Evolutionary conservation across 2,113 vertebrate species (phyloP).

Genomic region (Elephas maximus): DNA sequence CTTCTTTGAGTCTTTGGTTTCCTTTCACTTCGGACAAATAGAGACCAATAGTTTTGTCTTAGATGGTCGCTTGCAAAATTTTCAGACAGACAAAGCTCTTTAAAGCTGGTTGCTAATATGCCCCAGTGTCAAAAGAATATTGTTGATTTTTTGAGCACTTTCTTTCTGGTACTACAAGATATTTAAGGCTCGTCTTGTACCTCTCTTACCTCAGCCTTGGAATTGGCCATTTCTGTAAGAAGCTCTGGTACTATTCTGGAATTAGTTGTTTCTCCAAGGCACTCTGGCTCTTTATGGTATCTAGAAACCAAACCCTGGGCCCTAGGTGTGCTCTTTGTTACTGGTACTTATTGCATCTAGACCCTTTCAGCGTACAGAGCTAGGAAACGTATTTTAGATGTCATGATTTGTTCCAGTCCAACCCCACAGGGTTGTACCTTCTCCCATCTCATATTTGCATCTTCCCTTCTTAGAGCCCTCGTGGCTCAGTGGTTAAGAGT

Average conservation of each 20-base stretch:
- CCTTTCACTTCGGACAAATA: too few species aligned
- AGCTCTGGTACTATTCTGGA: neutral
- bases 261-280: neutral
- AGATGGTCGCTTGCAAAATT: too few species aligned
- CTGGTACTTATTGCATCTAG: neutral
- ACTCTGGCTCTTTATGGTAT: neutral
- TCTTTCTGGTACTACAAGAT: neutral
- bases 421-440: neutral
- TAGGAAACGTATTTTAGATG: neutral
- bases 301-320: slow-evolving; percentile 4
- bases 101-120: neutral
- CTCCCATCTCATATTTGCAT: neutral
- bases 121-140: neutral
- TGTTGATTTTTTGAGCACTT: neutral
- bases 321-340: neutral
- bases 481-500: too few species aligned
- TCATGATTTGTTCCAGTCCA: neutral
- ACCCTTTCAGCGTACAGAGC: neutral
- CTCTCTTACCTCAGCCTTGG: neutral
- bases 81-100: neutral
- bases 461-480: too few species aligned
- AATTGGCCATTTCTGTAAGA: neutral
- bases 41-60: too few species aligned
- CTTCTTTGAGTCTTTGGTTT: too few species aligned
- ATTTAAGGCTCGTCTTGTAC: neutral